Percentiles rank a stretch among this genome's conserved stretches.
phyloP scores from a whole-genome alignment of 2,888 invertebrate species.

The Maniola hyperantus region DNA sequence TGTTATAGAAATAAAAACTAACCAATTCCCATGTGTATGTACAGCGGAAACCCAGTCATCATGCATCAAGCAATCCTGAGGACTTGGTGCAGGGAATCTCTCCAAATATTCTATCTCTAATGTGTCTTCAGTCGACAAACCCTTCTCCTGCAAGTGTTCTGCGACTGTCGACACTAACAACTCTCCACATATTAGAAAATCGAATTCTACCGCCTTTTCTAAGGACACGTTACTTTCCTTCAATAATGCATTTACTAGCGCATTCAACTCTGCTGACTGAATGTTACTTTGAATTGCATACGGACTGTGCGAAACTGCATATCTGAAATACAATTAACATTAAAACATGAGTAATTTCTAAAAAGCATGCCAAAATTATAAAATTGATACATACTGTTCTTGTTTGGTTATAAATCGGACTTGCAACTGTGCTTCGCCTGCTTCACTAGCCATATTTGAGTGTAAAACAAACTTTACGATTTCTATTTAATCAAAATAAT shows the following conservation, averaged over 20 bases:
- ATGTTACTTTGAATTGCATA: slow-evolving; percentile 91
- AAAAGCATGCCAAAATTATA: slow-evolving; percentile 13
- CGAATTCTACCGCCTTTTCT: slow-evolving; percentile 86
- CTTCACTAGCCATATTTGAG: slow-evolving; percentile 43
- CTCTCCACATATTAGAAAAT: slow-evolving; percentile 94
- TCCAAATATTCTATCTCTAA: slow-evolving; percentile 96
- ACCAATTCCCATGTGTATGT: slow-evolving; percentile 86
- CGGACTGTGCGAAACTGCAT: slow-evolving; percentile 93
- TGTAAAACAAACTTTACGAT: neutral
- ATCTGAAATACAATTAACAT: slow-evolving; percentile 77
- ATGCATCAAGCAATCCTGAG: slow-evolving; percentile 95
- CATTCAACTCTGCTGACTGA: slow-evolving; percentile 87
- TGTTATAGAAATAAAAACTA: neutral
- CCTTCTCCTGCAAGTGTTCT: slow-evolving; percentile 89
- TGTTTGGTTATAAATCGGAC: slow-evolving; percentile 91
- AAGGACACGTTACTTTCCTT: slow-evolving; percentile 76
- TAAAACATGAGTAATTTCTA: neutral
- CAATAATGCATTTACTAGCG: slow-evolving; percentile 90
- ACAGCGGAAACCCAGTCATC: slow-evolving; percentile 99
- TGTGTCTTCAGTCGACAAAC: slow-evolving; percentile 91
- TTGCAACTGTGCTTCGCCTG: slow-evolving; percentile 85
- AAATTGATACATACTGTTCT: slow-evolving; percentile 85
- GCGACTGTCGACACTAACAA: slow-evolving; percentile 87
- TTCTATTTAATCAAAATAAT: neutral
- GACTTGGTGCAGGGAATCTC: slow-evolving; percentile 94